phyloP scores from a whole-genome alignment of 2,888 invertebrate genomes.

The Drosophila colorata region DNA sequence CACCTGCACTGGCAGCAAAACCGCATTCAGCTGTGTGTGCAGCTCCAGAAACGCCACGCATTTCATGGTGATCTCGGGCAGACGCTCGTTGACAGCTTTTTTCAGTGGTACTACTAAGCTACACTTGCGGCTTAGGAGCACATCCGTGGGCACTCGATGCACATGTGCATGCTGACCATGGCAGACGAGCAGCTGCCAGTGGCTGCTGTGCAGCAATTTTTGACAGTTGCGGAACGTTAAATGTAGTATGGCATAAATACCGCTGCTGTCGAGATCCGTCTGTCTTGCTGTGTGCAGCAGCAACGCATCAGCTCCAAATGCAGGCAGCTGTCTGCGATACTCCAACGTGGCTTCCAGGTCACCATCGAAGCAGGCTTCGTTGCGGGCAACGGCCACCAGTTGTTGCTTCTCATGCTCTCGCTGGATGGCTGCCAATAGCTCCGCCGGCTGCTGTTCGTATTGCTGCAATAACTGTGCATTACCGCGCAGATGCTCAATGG shows the following conservation, averaged over 20 bases:
- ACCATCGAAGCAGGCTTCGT: slow-evolving; percentile 41
- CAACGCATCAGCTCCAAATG: slow-evolving; percentile 30
- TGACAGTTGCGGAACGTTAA: slow-evolving; percentile 58
- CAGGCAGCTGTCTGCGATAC: slow-evolving; percentile 66
- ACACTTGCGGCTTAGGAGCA: slow-evolving; percentile 62
- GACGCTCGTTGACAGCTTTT: slow-evolving; percentile 23
- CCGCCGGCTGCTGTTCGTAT: slow-evolving; percentile 60
- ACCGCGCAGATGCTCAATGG: slow-evolving; percentile 54
- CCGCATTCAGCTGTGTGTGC: slow-evolving; percentile 45
- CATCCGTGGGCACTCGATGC: slow-evolving; percentile 64
- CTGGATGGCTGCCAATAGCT: slow-evolving; percentile 67
- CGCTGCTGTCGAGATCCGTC: slow-evolving; percentile 29
- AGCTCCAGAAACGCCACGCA: slow-evolving; percentile 57
- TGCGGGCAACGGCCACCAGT: slow-evolving; percentile 70
- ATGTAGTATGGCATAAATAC: slow-evolving; percentile 67
- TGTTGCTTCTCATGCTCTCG: slow-evolving; percentile 79
- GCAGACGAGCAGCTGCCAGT: slow-evolving; percentile 76
- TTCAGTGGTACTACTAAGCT: slow-evolving; percentile 64
- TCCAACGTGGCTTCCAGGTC: slow-evolving; percentile 56
- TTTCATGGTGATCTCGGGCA: slow-evolving; percentile 68
- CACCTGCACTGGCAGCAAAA: slow-evolving; percentile 49
- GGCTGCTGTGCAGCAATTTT: slow-evolving; percentile 50
- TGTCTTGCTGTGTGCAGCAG: slow-evolving; percentile 43
- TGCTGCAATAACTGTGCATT: slow-evolving; percentile 60
- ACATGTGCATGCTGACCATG: slow-evolving; percentile 43